These are phyloP conservation scores for Cygnus buccinator DNA, from an alignment of 2,113 vertebrate species.

Conservation along the genomic window DNA sequence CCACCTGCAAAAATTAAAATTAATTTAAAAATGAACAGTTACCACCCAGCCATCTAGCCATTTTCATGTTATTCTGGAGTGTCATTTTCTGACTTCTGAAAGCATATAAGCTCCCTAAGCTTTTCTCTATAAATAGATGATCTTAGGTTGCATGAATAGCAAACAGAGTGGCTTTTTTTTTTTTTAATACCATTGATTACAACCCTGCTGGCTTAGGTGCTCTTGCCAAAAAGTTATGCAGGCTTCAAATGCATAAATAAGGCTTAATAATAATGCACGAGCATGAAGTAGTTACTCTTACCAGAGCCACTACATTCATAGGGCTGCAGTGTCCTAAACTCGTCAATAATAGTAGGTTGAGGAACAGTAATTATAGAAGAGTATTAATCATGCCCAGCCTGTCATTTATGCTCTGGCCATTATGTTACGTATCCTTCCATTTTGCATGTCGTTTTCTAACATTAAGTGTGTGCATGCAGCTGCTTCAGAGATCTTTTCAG, in stretches of 20 bases:
- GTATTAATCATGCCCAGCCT: conserved; percentile 78
- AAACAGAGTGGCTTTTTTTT: conserved; percentile 50
- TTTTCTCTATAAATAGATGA: conserved; percentile 68
- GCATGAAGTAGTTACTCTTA: conserved; percentile 62
- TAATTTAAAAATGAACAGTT: not conserved
- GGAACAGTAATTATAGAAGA: conserved; percentile 76
- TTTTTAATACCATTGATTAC: conserved; percentile 70
- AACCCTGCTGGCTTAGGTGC: conserved; percentile 63
- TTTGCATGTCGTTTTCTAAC: conserved; percentile 77
- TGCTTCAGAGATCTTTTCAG: conserved; percentile 73
- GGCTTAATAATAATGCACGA: conserved; percentile 71
- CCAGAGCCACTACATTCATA: conserved; percentile 65
- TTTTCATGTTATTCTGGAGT: not conserved
- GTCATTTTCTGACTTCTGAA: conserved; percentile 57
- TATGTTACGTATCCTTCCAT: conserved; percentile 76
- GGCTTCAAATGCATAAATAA: conserved; percentile 73
- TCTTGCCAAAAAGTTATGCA: conserved; percentile 76
- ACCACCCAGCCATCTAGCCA: not conserved
- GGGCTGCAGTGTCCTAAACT: conserved; percentile 69
- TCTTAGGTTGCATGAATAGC: conserved; percentile 69
- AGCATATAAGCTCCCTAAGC: conserved; percentile 61
- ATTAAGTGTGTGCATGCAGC: conserved; percentile 74
- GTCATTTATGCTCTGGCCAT: conserved; percentile 76
- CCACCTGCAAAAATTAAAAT: not conserved
- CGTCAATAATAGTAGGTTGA: conserved; percentile 80